A percentile compares a stretch with the other conserved stretches of the same genome.
phyloP scores from a whole-genome alignment of 2,888 invertebrate species.

The Caenorhabditis sulstoni region DNA sequence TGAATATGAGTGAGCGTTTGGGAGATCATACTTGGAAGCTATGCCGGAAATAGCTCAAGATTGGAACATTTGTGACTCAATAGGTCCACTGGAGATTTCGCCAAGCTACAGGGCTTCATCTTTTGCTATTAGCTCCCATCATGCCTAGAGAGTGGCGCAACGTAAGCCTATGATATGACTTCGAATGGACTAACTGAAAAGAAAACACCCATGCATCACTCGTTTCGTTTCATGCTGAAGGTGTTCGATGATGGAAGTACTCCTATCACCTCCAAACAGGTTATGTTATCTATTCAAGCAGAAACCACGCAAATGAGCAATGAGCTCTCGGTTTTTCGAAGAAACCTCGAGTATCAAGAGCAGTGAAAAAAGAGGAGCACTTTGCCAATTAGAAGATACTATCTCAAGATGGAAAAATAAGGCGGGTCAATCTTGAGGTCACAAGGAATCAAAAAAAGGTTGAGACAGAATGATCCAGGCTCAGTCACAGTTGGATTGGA shows the following conservation, averaged over 20 bases:
- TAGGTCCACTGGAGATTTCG: neutral
- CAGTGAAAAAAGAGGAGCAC: neutral
- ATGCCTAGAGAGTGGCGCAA: no score
- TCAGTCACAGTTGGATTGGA: no score
- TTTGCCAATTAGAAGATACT: constrained; percentile 54
- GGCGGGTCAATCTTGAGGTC: neutral
- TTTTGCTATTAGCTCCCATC: neutral
- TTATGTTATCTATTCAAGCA: constrained; percentile 21
- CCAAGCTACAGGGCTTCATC: constrained; percentile 19
- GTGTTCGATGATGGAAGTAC: constrained; percentile 3
- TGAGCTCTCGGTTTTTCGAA: constrained; percentile 23
- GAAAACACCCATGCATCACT: constrained; percentile 19
- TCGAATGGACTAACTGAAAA: constrained; percentile 27
- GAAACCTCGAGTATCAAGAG: constrained; percentile 11
- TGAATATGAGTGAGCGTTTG: neutral
- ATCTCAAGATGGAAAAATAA: constrained; percentile 19
- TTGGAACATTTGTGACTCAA: constrained; percentile 30
- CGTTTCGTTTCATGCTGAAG: neutral
- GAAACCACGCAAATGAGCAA: constrained; percentile 56
- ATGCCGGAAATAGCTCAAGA: neutral
- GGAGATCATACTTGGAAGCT: no score
- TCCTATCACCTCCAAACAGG: neutral
- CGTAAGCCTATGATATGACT: constrained; percentile 16
- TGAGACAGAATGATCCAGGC: neutral
- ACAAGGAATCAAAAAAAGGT: constrained; percentile 20